Conservation (phyloP, 2,888 invertebrate species). For the Cheilosia impressa region DNA sequence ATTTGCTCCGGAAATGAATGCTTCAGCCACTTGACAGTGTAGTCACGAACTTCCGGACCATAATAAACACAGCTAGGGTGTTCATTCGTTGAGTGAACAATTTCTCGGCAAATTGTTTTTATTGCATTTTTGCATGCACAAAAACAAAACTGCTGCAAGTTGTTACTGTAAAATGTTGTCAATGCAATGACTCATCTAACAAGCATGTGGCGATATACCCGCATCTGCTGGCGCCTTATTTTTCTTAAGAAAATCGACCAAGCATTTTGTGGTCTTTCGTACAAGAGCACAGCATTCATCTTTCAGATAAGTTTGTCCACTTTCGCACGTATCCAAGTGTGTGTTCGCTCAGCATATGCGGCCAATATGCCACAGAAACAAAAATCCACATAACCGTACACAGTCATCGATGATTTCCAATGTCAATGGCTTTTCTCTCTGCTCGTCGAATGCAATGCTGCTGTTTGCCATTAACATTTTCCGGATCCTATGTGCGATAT, state of each 20-base stretch:
- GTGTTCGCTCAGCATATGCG: conserved; percentile 27
- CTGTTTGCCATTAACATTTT: conserved; percentile 29
- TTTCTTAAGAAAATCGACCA: conserved; percentile 1
- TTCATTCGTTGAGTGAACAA: conserved; percentile 3
- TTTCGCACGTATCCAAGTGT: conserved; percentile 28
- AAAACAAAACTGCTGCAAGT: background rate
- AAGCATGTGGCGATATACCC: background rate
- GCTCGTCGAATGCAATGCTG: background rate
- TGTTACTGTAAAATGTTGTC: background rate
- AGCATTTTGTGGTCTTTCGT: background rate
- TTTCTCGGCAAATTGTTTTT: conserved; percentile 12
- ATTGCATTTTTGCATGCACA: background rate
- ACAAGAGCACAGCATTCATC: conserved; percentile 7
- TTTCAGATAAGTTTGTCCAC: conserved; percentile 30
- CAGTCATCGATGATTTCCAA: conserved; percentile 40
- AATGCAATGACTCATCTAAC: conserved; percentile 14
- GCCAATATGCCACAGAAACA: conserved; percentile 32
- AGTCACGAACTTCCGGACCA: conserved; percentile 53
- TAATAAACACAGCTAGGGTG: conserved; percentile 16
- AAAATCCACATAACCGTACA: background rate
- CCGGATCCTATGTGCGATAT: conserved; percentile 5
- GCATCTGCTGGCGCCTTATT: conserved; percentile 22
- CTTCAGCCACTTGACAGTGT: conserved; percentile 29
- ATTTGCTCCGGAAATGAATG: conserved; percentile 36
- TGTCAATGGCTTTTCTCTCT: conserved; percentile 46